phyloP scores from a whole-genome alignment of 2,113 vertebrate genomes.

The Sorex fumeus region DNA sequence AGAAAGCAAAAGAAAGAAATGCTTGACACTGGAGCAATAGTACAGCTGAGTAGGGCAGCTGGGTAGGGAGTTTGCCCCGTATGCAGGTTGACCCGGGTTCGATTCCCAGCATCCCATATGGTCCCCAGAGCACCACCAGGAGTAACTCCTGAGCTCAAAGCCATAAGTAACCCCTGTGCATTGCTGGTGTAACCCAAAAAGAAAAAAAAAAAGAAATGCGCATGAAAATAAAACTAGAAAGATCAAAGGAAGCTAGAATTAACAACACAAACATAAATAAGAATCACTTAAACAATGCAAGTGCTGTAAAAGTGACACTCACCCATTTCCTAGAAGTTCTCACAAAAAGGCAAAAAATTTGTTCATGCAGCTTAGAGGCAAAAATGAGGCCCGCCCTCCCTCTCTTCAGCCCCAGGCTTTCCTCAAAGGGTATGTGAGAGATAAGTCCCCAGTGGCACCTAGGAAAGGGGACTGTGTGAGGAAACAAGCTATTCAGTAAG shows the following conservation, averaged over 20 bases:
- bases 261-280: not conserved
- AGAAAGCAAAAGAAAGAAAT: constrained; percentile 39
- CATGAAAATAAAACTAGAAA: constrained; percentile 1
- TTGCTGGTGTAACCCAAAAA: too few species aligned
- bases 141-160: too few species aligned
- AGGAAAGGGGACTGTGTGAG: not conserved
- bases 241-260: constrained; percentile 33
- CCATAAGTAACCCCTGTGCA: too few species aligned
- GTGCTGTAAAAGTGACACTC: not conserved
- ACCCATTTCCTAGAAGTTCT: not conserved
- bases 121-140: too few species aligned
- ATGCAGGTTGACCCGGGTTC: too few species aligned
- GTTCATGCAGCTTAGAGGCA: not conserved
- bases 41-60: too few species aligned
- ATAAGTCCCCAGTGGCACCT: not conserved
- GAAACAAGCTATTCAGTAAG: not conserved
- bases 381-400: not conserved
- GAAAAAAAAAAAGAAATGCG: constrained; percentile 7
- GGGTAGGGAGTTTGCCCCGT: too few species aligned
- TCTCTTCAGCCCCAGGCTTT: rapidly evolving
- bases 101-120: too few species aligned
- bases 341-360: too few species aligned
- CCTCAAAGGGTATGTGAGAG: not conserved
- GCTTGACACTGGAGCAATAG: too few species aligned
- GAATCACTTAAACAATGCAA: not conserved